Base-by-base conservation (phyloP, 2,113 vertebrate genomes). In the Cervus canadensis region DNA sequence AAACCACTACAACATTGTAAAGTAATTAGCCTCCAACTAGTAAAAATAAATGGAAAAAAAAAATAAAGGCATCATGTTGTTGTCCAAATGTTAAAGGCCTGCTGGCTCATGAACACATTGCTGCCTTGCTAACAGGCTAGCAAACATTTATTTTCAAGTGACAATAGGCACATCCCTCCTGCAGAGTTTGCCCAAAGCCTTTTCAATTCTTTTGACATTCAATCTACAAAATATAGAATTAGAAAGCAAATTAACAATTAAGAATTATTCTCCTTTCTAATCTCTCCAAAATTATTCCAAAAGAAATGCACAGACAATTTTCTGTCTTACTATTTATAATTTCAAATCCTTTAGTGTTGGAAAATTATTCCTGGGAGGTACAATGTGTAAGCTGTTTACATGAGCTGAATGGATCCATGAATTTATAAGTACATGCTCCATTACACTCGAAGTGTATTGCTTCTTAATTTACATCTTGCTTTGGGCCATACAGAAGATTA, bases 381-480 rank as follows among this genome's bases (percentile, higher is more conserved):
- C 23, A 97, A 40, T 62, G 26, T 97, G 83, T 56, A 88, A 98
- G 92, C 96, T 98, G 97, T 98, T 99, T 98, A 98, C 97, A 96
- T 64, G 97, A 98, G 96, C 98, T 98, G 98, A 99, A 99, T 98
- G 96, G 97, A 98, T 97, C 95, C 97, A 97, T 98, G 97, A 98
- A 98, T 97, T 97, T 98, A 89, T 97, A 98, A 97, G 92, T 97
- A 62, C 91, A 98, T 97, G 98, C 98, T 98, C 98, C 98, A 98
- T 99, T 98, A 98, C 94, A 98, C 94, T 97, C 97, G 67, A 84
- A 98, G 96, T 97, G 89, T 98, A 98, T 98, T 98, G 96, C 96
- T 98, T 97, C 97, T 98, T 98, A 98, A 99, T 99, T 99, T 99
- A 98, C 96, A 95, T 98, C 96, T 98, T 98, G 97, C 99, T 98